Percentiles rank a stretch among this genome's conserved stretches.
Conservation (phyloP, 2,113 vertebrate genomes). For the Pomatorhinus ruficollis region DNA sequence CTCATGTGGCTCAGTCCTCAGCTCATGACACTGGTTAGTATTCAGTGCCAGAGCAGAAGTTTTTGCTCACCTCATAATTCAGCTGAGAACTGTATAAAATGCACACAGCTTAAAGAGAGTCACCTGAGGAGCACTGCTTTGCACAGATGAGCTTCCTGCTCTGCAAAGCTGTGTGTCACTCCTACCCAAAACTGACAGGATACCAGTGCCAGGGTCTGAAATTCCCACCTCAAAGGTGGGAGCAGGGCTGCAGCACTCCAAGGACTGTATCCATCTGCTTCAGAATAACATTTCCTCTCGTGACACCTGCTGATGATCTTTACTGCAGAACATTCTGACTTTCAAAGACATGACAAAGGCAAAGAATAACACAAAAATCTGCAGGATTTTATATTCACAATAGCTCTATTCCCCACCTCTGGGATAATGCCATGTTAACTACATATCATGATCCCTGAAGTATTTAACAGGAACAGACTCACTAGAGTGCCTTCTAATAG, state of each 20-base stretch:
- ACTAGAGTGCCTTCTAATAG: background rate
- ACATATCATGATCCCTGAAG: background rate
- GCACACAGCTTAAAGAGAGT: accelerated
- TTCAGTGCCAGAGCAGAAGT: background rate
- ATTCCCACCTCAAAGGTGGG: background rate
- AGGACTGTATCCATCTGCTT: background rate
- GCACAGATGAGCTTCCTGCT: background rate
- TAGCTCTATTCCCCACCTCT: background rate
- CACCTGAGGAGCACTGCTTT: background rate
- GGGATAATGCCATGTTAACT: background rate
- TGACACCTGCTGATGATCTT: background rate
- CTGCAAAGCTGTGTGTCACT: background rate
- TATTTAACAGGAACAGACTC: background rate
- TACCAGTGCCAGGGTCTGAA: background rate
- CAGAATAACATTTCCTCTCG: background rate
- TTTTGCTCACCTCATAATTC: background rate
- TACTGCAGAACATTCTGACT: background rate
- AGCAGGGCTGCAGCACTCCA: background rate
- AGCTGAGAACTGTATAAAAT: background rate
- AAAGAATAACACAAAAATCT: background rate
- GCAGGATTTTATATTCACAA: background rate
- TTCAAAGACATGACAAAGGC: background rate
- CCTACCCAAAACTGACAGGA: background rate
- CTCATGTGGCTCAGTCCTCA: too few relatives aligned
- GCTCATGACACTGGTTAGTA: background rate